Evolutionary conservation across 2,888 invertebrate species (phyloP).

Genomic region (Lasioglossum oenotherae): DNA sequence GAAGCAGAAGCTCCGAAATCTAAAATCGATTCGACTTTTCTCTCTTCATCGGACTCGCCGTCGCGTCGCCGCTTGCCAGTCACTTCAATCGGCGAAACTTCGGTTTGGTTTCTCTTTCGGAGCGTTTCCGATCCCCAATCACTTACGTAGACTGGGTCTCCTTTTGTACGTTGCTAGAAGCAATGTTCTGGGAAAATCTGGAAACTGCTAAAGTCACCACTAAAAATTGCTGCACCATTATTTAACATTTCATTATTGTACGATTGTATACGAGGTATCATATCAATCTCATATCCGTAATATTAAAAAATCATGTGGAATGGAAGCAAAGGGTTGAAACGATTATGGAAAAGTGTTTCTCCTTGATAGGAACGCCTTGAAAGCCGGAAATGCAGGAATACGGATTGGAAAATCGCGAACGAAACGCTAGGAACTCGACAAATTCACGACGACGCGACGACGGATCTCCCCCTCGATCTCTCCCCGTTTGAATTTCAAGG

Average conservation of each 20-base stretch:
- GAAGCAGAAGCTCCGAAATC: background rate
- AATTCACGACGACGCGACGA: background rate
- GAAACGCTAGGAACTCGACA: background rate
- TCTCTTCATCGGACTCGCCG: background rate
- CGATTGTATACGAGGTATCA: too few relatives aligned
- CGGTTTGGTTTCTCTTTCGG: background rate
- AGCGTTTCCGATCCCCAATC: background rate
- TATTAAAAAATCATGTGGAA: too few relatives aligned
- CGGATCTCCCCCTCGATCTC: background rate
- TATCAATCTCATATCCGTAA: too few relatives aligned
- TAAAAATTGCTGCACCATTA: too few relatives aligned
- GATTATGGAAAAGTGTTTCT: too few relatives aligned
- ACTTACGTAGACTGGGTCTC: background rate
- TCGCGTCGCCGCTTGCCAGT: background rate
- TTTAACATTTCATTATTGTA: too few relatives aligned
- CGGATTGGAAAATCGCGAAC: background rate
- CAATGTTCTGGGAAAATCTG: background rate
- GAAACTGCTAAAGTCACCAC: background rate
- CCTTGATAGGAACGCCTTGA: background rate
- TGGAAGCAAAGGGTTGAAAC: too few relatives aligned
- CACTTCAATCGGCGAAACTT: background rate
- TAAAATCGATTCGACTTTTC: slow-evolving; percentile 2
- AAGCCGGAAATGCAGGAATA: background rate
- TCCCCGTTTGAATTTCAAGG: background rate
- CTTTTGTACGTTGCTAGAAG: background rate